Percentiles rank a stretch among this genome's conserved stretches.
These are phyloP conservation scores for Cosmia trapezina DNA, from an alignment of 2,888 invertebrate genomes.

Conservation along the genomic window DNA sequence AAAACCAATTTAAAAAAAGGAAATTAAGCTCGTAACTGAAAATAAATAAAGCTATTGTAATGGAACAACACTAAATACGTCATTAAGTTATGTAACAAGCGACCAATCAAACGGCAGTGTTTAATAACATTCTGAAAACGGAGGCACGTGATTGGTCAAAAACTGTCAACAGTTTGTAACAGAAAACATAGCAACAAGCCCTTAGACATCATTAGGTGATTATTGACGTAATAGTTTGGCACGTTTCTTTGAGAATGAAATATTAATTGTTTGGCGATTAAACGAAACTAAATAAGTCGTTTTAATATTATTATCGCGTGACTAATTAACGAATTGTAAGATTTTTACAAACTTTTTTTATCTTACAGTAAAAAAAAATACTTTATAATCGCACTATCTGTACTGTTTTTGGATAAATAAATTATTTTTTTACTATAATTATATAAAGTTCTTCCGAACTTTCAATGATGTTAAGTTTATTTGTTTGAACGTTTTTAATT, in stretches of 20 bases:
- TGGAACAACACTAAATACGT: slow-evolving; percentile 43
- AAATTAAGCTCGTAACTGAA: slow-evolving; percentile 6
- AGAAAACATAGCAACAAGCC: slow-evolving; percentile 55
- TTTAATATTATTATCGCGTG: slow-evolving; percentile 46
- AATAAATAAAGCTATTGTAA: slow-evolving; percentile 38
- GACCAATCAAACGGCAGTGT: slow-evolving; percentile 59
- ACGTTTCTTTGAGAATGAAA: slow-evolving; percentile 38
- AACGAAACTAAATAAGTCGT: slow-evolving; percentile 28
- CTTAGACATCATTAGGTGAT: slow-evolving; percentile 23
- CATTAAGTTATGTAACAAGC: slow-evolving; percentile 56
- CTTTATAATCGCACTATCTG: neutral
- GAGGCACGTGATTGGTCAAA: slow-evolving; percentile 56
- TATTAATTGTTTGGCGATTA: slow-evolving; percentile 56
- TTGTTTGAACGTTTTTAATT: neutral
- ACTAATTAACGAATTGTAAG: slow-evolving; percentile 50
- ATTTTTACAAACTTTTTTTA: neutral
- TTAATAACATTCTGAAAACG: slow-evolving; percentile 60
- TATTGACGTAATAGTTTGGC: slow-evolving; percentile 58
- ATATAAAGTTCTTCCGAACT: neutral
- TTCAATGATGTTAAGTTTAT: neutral
- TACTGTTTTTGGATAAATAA: no score
- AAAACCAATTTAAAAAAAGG: neutral
- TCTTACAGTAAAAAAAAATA: neutral
- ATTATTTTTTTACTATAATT: no score
- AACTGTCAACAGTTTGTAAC: slow-evolving; percentile 62